Evolutionary conservation across 2,797 vertebrate genomes (phyloP), one percentile per base, ranked within the genome.

Genomic region (Hapalemur alaotrensis): DNA sequence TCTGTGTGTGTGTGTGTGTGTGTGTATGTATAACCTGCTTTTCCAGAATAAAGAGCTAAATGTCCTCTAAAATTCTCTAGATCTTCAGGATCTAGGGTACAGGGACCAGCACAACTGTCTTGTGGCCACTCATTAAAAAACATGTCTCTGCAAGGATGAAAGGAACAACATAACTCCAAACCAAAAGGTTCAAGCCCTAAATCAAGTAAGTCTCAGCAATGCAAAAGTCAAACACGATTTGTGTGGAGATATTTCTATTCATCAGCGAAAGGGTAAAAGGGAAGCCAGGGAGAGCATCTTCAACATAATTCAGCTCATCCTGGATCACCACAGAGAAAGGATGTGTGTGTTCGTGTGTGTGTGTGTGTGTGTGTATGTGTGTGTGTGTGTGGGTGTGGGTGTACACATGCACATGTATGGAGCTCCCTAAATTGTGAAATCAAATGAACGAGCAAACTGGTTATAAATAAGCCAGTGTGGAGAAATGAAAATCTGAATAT

Each of bases 1-100:
- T 54, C 0, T 54, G 3, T 54, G 18, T 63, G 8, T 32, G 9
- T 17, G 7, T 54, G 2, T 54, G 0, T 54, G 3, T 54, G 18
- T 63, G 8, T 32, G 9, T 17, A 18, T 15, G 8, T 8, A 65
- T n/a, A 4, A 67, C 32, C 32, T 67, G 17, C 9, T 32, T 67
- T 67, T n/a, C 32, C 38, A 72, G 35, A 65, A 70, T 17, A 48
- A 52, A 61, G 43, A 69, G 30, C 43, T 63, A 41, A 15, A 63
- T 23, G 3, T 35, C 10, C 4, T n/a, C 20, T 14, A 14, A 32
- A 79, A 61, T 13, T 48, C 22, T 91, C 25, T 72, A 13, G 28
- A 48, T 54, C 11, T 86, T 75, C 25, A 83, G 63, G 13, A 65
- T 65, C 15, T 46, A 69, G 41, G 25, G 17, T 72, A 11, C 4